phyloP scores from a whole-genome alignment of 2,888 invertebrate species.

The Unio delphinus region DNA sequence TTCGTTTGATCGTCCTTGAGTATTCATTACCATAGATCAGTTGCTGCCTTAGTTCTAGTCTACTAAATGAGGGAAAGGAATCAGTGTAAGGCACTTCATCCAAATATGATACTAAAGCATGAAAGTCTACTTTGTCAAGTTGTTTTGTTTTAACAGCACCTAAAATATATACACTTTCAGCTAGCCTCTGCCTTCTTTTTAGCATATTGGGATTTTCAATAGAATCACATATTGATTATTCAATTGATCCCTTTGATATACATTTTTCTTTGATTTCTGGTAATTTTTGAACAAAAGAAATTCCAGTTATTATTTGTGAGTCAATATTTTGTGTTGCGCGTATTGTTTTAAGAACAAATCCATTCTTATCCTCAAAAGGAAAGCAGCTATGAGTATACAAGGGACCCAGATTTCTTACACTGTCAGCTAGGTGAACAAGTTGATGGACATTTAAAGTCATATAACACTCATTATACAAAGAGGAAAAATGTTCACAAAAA shows the following conservation, averaged over 20 bases:
- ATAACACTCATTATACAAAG: conserved; percentile 6
- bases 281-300: conserved; percentile 16
- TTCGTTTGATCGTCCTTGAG: conserved; percentile 10
- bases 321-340: conserved; percentile 17
- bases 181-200: conserved; percentile 2
- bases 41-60: conserved; percentile 4
- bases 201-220: no score
- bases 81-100: conserved; percentile 2
- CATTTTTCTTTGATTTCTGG: conserved; percentile 17
- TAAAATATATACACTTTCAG: conserved; percentile 5
- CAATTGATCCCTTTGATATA: conserved; percentile 4
- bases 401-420: conserved; percentile 14
- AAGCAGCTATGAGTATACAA: conserved; percentile 17
- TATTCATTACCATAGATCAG: conserved; percentile 6
- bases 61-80: conserved; percentile 1
- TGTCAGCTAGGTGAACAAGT: conserved; percentile 16
- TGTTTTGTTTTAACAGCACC: conserved; percentile 4
- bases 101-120: neutral
- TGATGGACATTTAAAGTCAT: conserved; percentile 18
- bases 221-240: conserved; percentile 8
- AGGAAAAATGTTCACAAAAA: no score
- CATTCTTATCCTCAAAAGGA: conserved; percentile 19
- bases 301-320: conserved; percentile 12
- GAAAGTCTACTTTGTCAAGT: conserved; percentile 2
- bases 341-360: conserved; percentile 11